These are phyloP conservation scores for Agrochola lychnidis DNA, from an alignment of 2,888 invertebrate genomes.

Conservation along the genomic window DNA sequence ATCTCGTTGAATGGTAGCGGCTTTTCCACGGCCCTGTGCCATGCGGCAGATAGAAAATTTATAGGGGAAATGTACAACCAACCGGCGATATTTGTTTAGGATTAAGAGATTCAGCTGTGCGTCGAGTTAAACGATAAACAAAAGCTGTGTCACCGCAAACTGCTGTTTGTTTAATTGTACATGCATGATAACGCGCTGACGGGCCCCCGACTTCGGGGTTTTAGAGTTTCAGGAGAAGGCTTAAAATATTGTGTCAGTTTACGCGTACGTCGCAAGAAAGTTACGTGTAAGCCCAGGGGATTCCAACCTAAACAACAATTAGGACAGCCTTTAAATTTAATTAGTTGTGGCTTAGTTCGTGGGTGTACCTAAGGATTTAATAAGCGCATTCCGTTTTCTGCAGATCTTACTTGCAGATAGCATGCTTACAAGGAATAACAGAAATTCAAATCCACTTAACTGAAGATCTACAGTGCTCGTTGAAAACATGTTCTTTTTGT, in stretches of 20 bases:
- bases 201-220: conserved; percentile 71
- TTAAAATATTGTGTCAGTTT: conserved; percentile 76
- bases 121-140: conserved; percentile 86
- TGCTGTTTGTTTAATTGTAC: conserved; percentile 88
- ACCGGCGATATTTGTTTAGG: conserved; percentile 87
- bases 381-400: conserved; percentile 63
- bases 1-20: conserved; percentile 76
- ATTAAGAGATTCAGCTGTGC: conserved; percentile 87
- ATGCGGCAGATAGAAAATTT: conserved; percentile 77
- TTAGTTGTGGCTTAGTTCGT: conserved; percentile 62
- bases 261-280: conserved; percentile 70
- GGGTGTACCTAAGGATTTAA: conserved; percentile 57
- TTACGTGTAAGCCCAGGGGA: conserved; percentile 68
- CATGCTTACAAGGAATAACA: conserved; percentile 55
- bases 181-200: conserved; percentile 85
- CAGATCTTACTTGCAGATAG: conserved; percentile 56
- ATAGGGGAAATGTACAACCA: conserved; percentile 71
- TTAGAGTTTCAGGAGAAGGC: conserved; percentile 73
- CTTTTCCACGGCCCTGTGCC: conserved; percentile 71
- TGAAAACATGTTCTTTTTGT: conserved; percentile 37
- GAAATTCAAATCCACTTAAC: conserved; percentile 45
- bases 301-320: conserved; percentile 67
- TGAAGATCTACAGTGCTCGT: conserved; percentile 35
- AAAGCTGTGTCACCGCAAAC: conserved; percentile 84
- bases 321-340: conserved; percentile 66